phyloP scores from a whole-genome alignment of 2,113 vertebrate species.

The Alces alces region DNA sequence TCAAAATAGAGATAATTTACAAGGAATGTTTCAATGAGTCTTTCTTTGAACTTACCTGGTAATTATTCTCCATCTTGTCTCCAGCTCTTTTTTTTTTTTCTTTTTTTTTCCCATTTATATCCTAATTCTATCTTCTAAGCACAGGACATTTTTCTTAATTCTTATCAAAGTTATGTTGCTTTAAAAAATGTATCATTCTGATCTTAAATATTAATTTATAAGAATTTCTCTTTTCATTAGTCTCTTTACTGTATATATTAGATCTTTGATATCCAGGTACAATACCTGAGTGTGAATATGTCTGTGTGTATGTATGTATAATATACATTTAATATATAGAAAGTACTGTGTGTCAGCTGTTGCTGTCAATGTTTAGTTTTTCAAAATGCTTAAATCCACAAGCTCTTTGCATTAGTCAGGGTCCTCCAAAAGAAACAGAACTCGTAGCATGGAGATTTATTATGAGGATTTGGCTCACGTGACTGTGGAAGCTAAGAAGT shows the following conservation, averaged over 20 bases:
- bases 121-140: background rate
- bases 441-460: background rate
- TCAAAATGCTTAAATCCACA: background rate
- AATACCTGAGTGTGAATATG: background rate
- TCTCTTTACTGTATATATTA: background rate
- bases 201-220: background rate
- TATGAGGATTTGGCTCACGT: background rate
- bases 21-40: constrained; percentile 22
- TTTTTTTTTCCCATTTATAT: background rate
- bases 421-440: background rate
- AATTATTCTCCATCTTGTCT: constrained; percentile 37
- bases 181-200: background rate
- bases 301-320: background rate
- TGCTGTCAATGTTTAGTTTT: background rate
- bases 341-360: background rate
- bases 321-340: background rate
- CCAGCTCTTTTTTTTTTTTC: background rate
- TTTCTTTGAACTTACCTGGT: constrained; percentile 16
- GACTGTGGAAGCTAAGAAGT: background rate
- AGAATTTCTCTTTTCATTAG: background rate
- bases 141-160: background rate
- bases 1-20: constrained; percentile 43
- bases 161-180: background rate
- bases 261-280: constrained; percentile 51
- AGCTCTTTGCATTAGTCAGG: background rate